Base-by-base conservation (phyloP, 2,888 invertebrate genomes). In the Dynastes maya region DNA sequence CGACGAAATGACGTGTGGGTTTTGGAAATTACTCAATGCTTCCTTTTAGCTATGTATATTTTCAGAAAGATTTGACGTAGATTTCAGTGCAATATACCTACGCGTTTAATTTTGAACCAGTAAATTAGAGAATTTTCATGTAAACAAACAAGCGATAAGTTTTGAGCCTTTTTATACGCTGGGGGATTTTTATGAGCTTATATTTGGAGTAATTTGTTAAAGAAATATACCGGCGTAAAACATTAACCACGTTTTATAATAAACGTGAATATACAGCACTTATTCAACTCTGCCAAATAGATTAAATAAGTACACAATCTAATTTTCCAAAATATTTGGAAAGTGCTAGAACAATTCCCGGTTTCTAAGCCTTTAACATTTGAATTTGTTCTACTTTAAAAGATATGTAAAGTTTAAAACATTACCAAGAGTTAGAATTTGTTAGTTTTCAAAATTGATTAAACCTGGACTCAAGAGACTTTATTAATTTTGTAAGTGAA, bases 41-140 rank as follows among this genome's bases (percentile, higher is more conserved):
- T 32, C 32, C 32, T 32, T 32, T 63, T 63, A 11, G 29, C 9
- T n/a, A n/a, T n/a, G n/a, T 29, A 29, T 13, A 22, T 11, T 45
- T 65, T 45, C 45, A n/a, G 9, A 77, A 64, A 74, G 49, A 68
- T 74, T 76, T 80, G 79, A 80, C 78, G 80, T 78, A 70, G 71
- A 74, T 80, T 51, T 68, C 37, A 9, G 13, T 75, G 53, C 49
- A 8, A 61, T 67, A 29, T 68, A 13, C 11, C 63, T 27, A 32
- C 63, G 63, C 29, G 27, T 63, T 63, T 55, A 55, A 63, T 63
- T 63, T 63, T 63, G 29, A 32, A 27, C 32, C 29, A 29, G 13
- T 32, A 63, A 63, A 63, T 27, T 9, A 27, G 53, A 16, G n/a
- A 16, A 16, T 53, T 11, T 53, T 40, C 53, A 55, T 4, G 22